Base-by-base conservation (phyloP, 2,113 vertebrate genomes). In the Hipposideros armiger region DNA sequence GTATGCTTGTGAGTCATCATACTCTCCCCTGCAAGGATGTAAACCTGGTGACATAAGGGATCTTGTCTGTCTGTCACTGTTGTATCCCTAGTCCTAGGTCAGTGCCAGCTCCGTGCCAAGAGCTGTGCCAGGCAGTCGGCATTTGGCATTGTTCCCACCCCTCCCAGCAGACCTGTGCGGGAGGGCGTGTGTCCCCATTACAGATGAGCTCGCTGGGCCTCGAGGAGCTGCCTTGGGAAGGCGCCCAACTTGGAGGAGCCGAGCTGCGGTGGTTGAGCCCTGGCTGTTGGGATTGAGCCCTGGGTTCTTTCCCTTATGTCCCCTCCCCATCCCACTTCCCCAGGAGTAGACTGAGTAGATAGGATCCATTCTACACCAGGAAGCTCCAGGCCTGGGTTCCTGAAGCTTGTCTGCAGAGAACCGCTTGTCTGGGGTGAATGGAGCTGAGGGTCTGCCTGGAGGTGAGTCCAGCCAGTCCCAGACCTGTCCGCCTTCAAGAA, bases 391-490 rank as follows among this genome's bases (percentile, higher is more conserved):
- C 69, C 73, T 13, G 5, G 60, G 26, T 67, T 91, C 77, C 73
- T 50, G 72, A 82, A 45, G 62, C 42, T 88, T 88, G 73, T 82
- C 73, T 1, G 2, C 47, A 36, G 69, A 78, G 56, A 89, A 74
- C 47, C 69, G 26, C 69, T 32, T 56, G 74, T 81, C 66, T 42
- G 11, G 32, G 26, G 24, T 80, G 17, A 4, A 8, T 87, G 47
- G 58, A 64, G 60, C 62, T 15, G 7, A 88, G 85, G 73, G 56
- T 69, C 76, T 83, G 47, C 70, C 91, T 83, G 50, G 36, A 78
- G 70, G 56, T 32, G 56, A 82, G 36, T 56, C 16, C 15, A 56
- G 70, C 91, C 76, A 28, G 64, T 30, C n/a, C 30, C 4, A 66
- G 54, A 52, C 74, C 92, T 87, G 64, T 40, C 70, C 7, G 32